Base-by-base conservation (phyloP, 2,888 invertebrate genomes). In the Noctua fimbriata region DNA sequence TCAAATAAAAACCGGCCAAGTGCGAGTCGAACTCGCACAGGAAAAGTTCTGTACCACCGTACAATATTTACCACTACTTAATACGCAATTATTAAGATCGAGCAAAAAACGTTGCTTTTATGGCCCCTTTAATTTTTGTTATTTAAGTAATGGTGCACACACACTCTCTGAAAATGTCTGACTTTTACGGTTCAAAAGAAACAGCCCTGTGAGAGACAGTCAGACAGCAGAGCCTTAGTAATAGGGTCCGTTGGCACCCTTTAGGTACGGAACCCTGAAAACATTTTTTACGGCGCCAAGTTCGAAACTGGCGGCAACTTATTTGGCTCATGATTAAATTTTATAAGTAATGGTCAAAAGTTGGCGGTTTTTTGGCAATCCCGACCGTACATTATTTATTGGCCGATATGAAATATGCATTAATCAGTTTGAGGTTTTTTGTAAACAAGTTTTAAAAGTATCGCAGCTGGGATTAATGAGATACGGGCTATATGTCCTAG, bases 311-410 rank as follows among this genome's bases (percentile, higher is more conserved):
- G 85, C 72, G 65, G 88, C 88, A 92, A 93, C 90, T 93, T 93
- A 88, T 88, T 88, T 88, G 87, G 89, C 90, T 91, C 92, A 94
- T 95, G 94, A 95, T 95, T 95, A 94, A 94, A 95, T 95, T 95
- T 93, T 89, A 90, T 93, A 94, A 95, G 93, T 95, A 95, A 95
- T 93, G 92, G 94, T 93, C 92, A 92, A 88, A 90, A 92, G 92
- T 93, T 93, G 89, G 89, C 89, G 89, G 90, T 94, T 94, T 94
- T 94, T 94, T 92, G 89, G 91, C 90, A 90, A 91, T 88, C 86
- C 86, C 86, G 86, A 88, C 90, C 91, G 89, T 92, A 92, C 91
- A 93, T 94, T 94, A 95, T 95, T 95, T 94, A 95, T 94, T 90
- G 92, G 87, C 79, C 81, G 89, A 91, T 92, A 94, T 94, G 91